phyloP scores from a whole-genome alignment of 1,140 invertebrate species.

The Ceratina calcarata region DNA sequence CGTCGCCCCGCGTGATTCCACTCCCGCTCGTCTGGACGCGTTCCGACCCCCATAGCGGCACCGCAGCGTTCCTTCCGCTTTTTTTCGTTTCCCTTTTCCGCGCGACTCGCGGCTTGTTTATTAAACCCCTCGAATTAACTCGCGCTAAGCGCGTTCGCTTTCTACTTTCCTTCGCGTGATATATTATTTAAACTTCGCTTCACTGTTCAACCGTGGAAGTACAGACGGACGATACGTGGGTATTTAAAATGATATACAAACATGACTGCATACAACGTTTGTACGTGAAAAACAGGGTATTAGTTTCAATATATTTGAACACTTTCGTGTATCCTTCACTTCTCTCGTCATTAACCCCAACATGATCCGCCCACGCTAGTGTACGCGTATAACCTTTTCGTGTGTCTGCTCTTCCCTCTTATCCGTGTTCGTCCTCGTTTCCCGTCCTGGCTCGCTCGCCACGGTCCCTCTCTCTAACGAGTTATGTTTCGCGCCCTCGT shows the following conservation, averaged over 20 bases:
- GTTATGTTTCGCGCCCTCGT: constrained; percentile 64
- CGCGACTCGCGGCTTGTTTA: constrained; percentile 61
- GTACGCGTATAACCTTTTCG: constrained; percentile 39
- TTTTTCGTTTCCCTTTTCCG: constrained; percentile 1
- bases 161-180: constrained; percentile 17
- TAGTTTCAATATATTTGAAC: too few species aligned
- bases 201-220: neutral
- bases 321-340: too few species aligned
- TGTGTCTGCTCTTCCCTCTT: constrained; percentile 2
- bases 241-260: neutral
- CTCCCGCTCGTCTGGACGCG: constrained; percentile 36
- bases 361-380: constrained; percentile 38
- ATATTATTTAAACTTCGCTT: neutral
- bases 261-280: neutral
- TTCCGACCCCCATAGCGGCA: constrained; percentile 9
- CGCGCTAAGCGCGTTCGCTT: constrained; percentile 54
- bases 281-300: too few species aligned
- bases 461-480: constrained; percentile 55
- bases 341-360: constrained; percentile 34
- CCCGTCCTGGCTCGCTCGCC: neutral
- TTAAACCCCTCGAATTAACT: constrained; percentile 75
- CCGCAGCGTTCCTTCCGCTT: constrained; percentile 2
- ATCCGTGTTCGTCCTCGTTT: neutral
- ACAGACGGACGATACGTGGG: neutral
- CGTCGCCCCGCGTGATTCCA: constrained; percentile 27